These are phyloP conservation scores for Tethea ocularis DNA, from an alignment of 2,888 invertebrate species.

Conservation along the genomic window DNA sequence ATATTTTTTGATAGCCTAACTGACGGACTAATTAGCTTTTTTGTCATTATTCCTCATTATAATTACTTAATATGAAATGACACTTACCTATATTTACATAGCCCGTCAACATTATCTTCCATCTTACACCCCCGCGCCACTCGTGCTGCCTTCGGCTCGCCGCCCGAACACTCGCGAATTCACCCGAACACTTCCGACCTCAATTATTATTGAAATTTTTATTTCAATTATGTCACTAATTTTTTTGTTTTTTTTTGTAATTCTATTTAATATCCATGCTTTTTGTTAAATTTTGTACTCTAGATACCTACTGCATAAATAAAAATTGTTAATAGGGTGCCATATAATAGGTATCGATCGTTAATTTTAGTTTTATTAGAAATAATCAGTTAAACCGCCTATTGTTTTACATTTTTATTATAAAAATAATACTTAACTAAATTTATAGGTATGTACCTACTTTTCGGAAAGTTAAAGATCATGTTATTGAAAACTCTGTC, in stretches of 20 bases:
- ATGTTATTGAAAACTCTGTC: too few species aligned
- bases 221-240: neutral
- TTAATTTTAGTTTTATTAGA: too few species aligned
- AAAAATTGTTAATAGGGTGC: neutral
- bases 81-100: conserved; percentile 71
- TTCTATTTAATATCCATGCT: neutral
- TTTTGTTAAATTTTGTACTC: neutral
- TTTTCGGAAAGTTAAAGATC: too few species aligned
- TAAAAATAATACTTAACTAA: too few species aligned
- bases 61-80: neutral
- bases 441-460: too few species aligned
- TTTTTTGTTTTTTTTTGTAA: neutral
- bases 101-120: conserved; percentile 75
- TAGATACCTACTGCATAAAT: neutral
- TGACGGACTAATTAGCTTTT: too few species aligned
- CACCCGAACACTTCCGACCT: conserved; percentile 29
- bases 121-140: conserved; percentile 67
- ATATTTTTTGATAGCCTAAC: too few species aligned
- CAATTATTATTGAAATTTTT: conserved; percentile 14
- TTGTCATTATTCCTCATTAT: too few species aligned
- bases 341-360: too few species aligned
- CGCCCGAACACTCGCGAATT: conserved; percentile 37
- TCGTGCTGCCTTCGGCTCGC: conserved; percentile 34
- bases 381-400: too few species aligned
- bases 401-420: too few species aligned